Conservation (phyloP, 2,113 vertebrate genomes). For the Microtus richardsoni region DNA sequence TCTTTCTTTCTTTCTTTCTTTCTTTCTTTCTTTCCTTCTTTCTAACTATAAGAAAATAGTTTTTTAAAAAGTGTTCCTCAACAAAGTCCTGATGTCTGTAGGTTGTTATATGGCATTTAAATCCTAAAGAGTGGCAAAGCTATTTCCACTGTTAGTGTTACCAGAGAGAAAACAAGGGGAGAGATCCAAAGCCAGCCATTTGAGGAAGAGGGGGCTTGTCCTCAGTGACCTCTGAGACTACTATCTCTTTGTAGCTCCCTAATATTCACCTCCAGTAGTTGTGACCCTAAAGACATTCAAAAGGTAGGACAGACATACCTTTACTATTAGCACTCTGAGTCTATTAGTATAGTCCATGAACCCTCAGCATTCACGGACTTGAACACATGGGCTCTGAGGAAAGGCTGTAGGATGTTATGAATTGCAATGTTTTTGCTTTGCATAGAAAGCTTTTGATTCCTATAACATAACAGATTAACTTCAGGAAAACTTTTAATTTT, state of each 20-base stretch:
- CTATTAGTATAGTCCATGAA: background rate
- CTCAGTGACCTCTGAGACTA: background rate
- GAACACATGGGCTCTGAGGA: background rate
- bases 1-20: no score
- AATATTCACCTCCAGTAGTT: background rate
- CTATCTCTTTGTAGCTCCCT: background rate
- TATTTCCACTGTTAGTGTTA: background rate
- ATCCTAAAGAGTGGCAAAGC: background rate
- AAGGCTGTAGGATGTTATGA: background rate
- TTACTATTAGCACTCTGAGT: background rate
- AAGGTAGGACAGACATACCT: background rate
- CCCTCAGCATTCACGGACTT: background rate
- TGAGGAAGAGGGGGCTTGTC: background rate
- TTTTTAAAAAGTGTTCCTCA: background rate
- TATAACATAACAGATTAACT: background rate
- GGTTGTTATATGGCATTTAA: background rate
- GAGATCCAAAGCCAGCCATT: background rate
- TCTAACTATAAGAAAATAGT: background rate
- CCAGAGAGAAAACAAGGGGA: no score
- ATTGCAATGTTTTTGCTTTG: background rate
- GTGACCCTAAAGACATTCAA: background rate
- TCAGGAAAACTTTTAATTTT: background rate
- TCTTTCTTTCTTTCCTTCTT: background rate
- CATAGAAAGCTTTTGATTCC: background rate
- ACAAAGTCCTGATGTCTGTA: background rate